Evolutionary conservation across 2,113 vertebrate species (phyloP), one percentile per base, ranked within the genome.

Genomic region (Cochlearius cochlearius): DNA sequence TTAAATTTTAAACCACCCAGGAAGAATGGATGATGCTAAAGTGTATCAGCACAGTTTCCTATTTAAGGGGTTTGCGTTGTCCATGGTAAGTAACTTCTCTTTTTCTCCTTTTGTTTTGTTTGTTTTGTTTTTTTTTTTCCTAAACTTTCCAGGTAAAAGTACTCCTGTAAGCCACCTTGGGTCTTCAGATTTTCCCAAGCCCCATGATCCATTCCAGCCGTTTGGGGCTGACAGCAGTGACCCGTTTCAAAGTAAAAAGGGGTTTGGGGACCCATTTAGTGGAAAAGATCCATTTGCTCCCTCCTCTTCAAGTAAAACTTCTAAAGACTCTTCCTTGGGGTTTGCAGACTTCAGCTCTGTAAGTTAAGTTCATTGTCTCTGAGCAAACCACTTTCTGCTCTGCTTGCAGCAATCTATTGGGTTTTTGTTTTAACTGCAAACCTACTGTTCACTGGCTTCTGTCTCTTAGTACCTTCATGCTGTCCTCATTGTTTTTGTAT

Each of bases 201-300:
- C 98, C 86, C 98, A 98, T 55, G 99, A 99, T 97, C 99, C 99
- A 74, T 99, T 99, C 98, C 99, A 99, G 98, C 99, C 99, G 10
- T 99, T 99, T 26, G 98, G 98, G 94, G 96, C 98, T 75, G 99
- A 99, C 72, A 97, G 95, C 94, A 97, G 98, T 58, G 99, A 99
- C 98, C 99, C 98, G 6, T 99, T 99, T 97, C 99, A 99, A 97
- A 99, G 98, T 98, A 99, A 99, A 98, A 99, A 99, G 97, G 98
- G 98, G 90, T 98, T 98, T 92, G 99, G 98, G 97, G 99, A 99
- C 98, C 99, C 99, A 11, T 99, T 99, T 98, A 99, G 99, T 92
- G 99, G 99, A 98, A 99, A 99, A 98, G 99, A 99, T 95, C 99
- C 99, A 67, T 99, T 99, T 95, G 98, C 98, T 95, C 98, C 99